Conservation (phyloP, 2,113 vertebrate genomes). For the Stercorarius parasiticus region DNA sequence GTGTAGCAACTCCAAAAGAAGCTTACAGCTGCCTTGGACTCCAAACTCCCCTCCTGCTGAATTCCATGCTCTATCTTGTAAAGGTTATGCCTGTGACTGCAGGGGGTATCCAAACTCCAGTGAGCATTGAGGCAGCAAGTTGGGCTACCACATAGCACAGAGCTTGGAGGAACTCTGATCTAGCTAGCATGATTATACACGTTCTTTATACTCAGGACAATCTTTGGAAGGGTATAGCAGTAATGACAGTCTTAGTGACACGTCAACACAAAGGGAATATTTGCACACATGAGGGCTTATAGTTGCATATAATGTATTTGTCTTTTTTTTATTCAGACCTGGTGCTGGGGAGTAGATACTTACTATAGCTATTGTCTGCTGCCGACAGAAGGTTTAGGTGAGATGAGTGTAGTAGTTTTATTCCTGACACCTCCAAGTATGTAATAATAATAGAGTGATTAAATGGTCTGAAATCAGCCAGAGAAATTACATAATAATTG, state of each 20-base stretch:
- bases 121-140: accelerated
- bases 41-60: neutral
- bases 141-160: neutral
- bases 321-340: no score
- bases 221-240: neutral
- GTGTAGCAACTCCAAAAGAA: neutral
- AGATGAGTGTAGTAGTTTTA: neutral
- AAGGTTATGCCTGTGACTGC: neutral
- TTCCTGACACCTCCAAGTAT: neutral
- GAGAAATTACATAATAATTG: slow-evolving; percentile 17
- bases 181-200: accelerated
- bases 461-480: neutral
- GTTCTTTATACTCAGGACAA: neutral
- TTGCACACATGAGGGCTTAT: neutral
- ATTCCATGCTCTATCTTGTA: neutral
- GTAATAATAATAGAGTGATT: neutral
- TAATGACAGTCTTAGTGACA: neutral
- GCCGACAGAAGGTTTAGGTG: neutral
- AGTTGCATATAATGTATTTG: accelerated
- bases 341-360: neutral
- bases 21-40: neutral
- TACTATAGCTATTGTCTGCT: neutral
- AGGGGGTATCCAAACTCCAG: neutral
- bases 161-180: neutral
- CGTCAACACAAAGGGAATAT: neutral